Base-by-base conservation (phyloP, 2,888 invertebrate genomes). In the Magallana nippona region DNA sequence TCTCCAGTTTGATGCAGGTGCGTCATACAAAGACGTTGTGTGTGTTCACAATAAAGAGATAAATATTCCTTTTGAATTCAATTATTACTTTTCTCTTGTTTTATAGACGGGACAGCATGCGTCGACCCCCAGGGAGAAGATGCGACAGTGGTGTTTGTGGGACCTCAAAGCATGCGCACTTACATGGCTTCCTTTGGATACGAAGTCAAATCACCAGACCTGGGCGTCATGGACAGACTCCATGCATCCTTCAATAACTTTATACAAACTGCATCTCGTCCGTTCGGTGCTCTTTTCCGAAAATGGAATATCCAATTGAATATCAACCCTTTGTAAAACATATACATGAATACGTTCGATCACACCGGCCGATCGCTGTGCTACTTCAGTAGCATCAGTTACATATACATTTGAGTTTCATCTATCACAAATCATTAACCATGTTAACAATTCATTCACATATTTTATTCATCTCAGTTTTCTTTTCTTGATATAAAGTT, bases 291-390 rank as follows among this genome's bases (percentile, higher is more conserved):
- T 27, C 15, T 71, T 71, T 32, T 71, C 19, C 71, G 71, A 71
- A 71, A 71, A 71, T 71, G 71, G 71, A 71, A 71, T 71, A 71
- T 71, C 71, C 71, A 71, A 15, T 15, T 71, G 2, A 71, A 71
- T 15, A 71, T 71, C 32, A 32, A 71, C 13, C 32, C 22, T 32
- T 15, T 71, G 71, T 71, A 71, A 71, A 71, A n/a, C 15, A 13
- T 71, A 15, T 15, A 22, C 27, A 13, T 63, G 27, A 27, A 27
- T 13, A 27, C 13, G 13, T 44, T 8, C 44, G 8, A 44, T 44
- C 44, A 44, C 44, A 8, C 5, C 8, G 44, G 3, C 44, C 44
- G 0, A 44, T 44, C 44, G 44, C 44, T 44, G 5, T 8, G 27
- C 27, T 27, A 27, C 44, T 44, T 44, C 44, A 44, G 44, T 8